phyloP scores from a whole-genome alignment of 2,888 invertebrate species.

The Polydrusus tereticollis region DNA sequence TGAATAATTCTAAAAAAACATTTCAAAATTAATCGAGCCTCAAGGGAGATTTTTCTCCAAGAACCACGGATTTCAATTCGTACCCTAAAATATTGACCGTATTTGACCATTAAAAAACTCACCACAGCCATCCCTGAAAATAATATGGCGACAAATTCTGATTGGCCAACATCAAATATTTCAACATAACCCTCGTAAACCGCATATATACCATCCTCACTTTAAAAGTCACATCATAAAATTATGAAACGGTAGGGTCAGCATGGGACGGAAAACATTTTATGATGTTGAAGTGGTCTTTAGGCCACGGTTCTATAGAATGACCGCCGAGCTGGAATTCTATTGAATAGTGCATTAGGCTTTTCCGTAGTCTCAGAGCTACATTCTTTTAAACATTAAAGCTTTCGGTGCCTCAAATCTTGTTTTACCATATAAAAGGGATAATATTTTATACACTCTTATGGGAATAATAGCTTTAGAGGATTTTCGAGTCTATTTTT shows the following conservation, averaged over 20 bases:
- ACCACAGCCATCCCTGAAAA: too few relatives aligned
- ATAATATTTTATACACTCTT: slow-evolving; percentile 32
- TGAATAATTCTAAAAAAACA: too few relatives aligned
- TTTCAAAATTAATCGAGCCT: too few relatives aligned
- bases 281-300: slow-evolving; percentile 27
- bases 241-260: slow-evolving; percentile 9
- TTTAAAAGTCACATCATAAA: slow-evolving; percentile 21
- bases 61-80: too few relatives aligned
- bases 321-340: slow-evolving; percentile 21
- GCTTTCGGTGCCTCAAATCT: slow-evolving; percentile 24
- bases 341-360: slow-evolving; percentile 43
- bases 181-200: neutral
- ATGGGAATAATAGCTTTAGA: slow-evolving; percentile 20
- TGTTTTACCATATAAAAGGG: slow-evolving; percentile 42
- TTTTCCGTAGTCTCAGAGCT: slow-evolving; percentile 10
- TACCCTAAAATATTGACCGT: too few relatives aligned
- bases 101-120: too few relatives aligned
- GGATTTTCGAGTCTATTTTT: slow-evolving; percentile 9
- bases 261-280: slow-evolving; percentile 24
- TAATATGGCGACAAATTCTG: too few relatives aligned
- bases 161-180: neutral
- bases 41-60: too few relatives aligned
- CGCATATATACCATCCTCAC: neutral
- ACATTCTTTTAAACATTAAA: slow-evolving; percentile 37
- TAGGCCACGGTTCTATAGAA: slow-evolving; percentile 13